Conservation (phyloP, 2,888 invertebrate species). For the Tipula helvola region DNA sequence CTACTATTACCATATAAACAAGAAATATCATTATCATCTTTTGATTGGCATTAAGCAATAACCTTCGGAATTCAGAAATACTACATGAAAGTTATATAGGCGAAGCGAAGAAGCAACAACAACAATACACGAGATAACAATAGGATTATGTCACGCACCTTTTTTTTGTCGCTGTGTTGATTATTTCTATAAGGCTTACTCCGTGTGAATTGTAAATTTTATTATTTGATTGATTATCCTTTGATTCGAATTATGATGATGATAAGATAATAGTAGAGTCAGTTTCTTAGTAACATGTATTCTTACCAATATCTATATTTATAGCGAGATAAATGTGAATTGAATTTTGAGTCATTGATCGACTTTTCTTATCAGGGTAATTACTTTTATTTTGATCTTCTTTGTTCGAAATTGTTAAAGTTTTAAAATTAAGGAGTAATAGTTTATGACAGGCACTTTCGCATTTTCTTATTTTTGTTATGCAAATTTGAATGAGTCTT, state of each 20-base stretch:
- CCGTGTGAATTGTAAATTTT: background rate
- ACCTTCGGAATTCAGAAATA: background rate
- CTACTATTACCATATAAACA: background rate
- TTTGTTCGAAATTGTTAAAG: no score
- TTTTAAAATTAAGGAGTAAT: no score
- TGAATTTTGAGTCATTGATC: background rate
- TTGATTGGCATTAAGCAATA: slow-evolving; percentile 4
- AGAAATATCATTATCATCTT: background rate
- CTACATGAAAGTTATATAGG: background rate
- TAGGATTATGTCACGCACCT: background rate
- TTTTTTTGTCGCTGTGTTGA: background rate
- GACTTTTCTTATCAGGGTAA: background rate
- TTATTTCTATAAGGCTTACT: background rate
- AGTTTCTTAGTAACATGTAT: background rate
- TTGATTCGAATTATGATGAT: background rate
- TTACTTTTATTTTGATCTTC: no score
- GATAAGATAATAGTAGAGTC: background rate
- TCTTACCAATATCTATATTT: background rate
- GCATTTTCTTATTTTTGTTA: no score
- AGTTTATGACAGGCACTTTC: no score
- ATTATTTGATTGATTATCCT: background rate
- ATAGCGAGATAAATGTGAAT: background rate
- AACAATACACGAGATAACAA: background rate
- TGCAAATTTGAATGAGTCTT: no score
- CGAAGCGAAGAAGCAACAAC: background rate